Conservation (phyloP, 2,888 invertebrate genomes). For the Trissolcus japonicus region DNA sequence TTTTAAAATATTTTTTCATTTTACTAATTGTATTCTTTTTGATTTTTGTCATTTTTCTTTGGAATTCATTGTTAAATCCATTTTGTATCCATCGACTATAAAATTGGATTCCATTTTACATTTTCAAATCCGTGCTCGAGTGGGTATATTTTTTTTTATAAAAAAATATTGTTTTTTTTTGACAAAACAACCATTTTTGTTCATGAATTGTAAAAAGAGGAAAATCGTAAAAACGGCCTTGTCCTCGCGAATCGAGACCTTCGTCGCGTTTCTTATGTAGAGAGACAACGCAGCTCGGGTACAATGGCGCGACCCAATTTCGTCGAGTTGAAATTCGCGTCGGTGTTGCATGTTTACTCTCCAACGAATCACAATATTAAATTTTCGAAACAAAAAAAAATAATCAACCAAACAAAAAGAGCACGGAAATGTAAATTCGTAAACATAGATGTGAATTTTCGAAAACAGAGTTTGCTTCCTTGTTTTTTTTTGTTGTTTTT, state of each 20-base stretch:
- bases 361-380: slow-evolving; percentile 21
- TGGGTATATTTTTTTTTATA: no score
- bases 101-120: not conserved
- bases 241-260: slow-evolving; percentile 53
- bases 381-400: no score
- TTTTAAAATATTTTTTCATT: no score
- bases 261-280: slow-evolving; percentile 35
- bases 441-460: no score
- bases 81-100: not conserved
- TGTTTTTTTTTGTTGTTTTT: no score
- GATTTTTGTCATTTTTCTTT: not conserved
- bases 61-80: not conserved
- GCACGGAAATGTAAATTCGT: no score
- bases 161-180: no score
- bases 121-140: no score
- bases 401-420: no score
- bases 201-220: slow-evolving; percentile 1
- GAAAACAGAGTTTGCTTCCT: no score
- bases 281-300: slow-evolving; percentile 37
- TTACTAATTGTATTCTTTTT: not conserved
- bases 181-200: not conserved
- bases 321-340: slow-evolving; percentile 53
- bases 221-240: slow-evolving; percentile 35
- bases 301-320: slow-evolving; percentile 58
- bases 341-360: slow-evolving; percentile 32